These are phyloP conservation scores for Phaethornis superciliosus DNA, from an alignment of 2,113 vertebrate species.

Conservation along the genomic window DNA sequence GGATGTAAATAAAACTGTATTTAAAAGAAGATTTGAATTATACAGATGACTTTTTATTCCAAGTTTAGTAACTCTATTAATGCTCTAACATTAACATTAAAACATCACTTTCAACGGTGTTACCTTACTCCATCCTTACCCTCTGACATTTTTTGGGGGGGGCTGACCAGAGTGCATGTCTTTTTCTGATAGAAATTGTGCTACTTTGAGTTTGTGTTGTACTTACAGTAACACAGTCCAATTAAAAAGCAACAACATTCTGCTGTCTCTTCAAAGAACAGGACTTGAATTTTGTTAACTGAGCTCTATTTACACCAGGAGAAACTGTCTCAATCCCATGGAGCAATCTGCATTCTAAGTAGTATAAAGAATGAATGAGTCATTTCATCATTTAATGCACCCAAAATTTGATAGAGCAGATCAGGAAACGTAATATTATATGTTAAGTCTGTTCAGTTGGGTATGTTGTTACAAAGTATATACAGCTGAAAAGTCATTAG, in stretches of 20 bases:
- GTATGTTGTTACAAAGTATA: not conserved
- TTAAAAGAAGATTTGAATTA: not conserved
- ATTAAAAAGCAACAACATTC: not conserved
- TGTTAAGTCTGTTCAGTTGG: not conserved
- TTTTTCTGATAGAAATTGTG: not conserved
- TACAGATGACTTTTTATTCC: not conserved
- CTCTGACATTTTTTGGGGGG: not conserved
- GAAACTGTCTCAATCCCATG: not conserved
- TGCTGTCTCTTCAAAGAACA: not conserved
- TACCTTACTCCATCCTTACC: not conserved
- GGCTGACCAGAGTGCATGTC: not conserved
- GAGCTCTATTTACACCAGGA: not conserved
- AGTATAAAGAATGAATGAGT: not conserved
- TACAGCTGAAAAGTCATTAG: constrained; percentile 37
- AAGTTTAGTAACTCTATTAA: not conserved
- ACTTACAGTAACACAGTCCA: not conserved
- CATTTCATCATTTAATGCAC: not conserved
- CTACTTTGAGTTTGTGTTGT: not conserved
- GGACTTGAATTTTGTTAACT: not conserved
- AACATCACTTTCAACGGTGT: not conserved
- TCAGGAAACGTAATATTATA: not conserved
- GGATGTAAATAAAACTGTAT: not conserved
- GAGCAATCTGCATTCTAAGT: not conserved
- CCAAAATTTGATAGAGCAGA: not conserved
- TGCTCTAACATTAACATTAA: not conserved